phyloP scores from a whole-genome alignment of 1,140 invertebrate genomes.

The Gonioctena quinquepunctata region DNA sequence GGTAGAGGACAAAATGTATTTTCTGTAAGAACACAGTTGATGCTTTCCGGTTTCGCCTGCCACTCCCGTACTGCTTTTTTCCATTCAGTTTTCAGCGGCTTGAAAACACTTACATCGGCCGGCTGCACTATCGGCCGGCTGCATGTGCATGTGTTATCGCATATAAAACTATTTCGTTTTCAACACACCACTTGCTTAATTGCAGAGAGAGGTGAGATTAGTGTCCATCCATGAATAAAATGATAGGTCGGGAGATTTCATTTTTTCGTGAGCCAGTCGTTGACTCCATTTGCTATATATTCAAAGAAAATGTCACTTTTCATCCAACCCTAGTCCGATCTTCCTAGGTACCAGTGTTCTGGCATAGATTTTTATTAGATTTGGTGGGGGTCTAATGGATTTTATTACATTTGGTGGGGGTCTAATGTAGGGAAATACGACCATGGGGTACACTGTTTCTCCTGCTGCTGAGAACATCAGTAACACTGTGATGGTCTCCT shows the following conservation, averaged over 20 bases:
- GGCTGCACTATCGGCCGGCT: slow-evolving; percentile 54
- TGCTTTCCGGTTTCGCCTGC: background rate
- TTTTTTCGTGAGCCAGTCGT: background rate
- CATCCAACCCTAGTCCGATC: slow-evolving; percentile 15
- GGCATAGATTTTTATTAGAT: no score
- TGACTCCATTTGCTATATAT: background rate
- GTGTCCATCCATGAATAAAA: slow-evolving; percentile 53
- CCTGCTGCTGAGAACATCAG: background rate
- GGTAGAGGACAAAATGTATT: background rate
- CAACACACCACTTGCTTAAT: slow-evolving; percentile 46
- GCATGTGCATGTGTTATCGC: slow-evolving; percentile 52
- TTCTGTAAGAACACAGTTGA: background rate
- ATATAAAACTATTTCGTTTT: slow-evolving; percentile 48
- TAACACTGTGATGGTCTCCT: background rate
- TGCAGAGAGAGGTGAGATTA: slow-evolving; percentile 47
- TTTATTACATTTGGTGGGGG: background rate
- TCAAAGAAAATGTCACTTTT: background rate
- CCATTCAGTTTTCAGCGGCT: slow-evolving; percentile 19
- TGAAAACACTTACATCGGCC: slow-evolving; percentile 51
- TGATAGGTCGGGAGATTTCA: slow-evolving; percentile 19
- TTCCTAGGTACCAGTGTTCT: background rate
- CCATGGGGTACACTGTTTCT: background rate
- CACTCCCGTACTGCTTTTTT: background rate
- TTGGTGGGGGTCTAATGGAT: no score
- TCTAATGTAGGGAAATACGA: slow-evolving; percentile 6